Conservation (phyloP, 2,888 invertebrate genomes). For the Dynastes tityus region DNA sequence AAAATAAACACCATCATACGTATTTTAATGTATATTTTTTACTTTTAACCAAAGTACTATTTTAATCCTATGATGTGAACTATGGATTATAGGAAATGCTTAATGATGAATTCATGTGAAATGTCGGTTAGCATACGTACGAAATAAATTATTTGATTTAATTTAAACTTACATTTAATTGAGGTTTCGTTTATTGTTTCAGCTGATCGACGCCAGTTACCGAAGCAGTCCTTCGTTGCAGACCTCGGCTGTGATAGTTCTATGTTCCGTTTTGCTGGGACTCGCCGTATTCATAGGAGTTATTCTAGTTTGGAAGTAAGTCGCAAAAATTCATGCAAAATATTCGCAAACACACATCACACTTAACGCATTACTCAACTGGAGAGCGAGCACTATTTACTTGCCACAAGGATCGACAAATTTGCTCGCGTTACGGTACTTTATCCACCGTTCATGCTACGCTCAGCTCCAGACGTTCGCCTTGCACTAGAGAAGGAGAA, state of each 20-base stretch:
- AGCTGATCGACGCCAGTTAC: conserved; percentile 92
- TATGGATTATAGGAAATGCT: too few relatives aligned
- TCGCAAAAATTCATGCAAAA: conserved; percentile 4
- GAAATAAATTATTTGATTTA: too few relatives aligned
- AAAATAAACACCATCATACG: too few relatives aligned
- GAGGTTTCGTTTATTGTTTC: conserved; percentile 71
- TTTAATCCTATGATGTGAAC: too few relatives aligned
- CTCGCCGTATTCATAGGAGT: conserved; percentile 86
- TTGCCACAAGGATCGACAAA: background rate
- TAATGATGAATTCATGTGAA: too few relatives aligned
- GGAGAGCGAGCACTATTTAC: conserved; percentile 1
- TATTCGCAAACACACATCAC: conserved; percentile 4
- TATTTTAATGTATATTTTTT: too few relatives aligned
- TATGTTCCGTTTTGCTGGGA: conserved; percentile 85
- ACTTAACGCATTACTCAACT: conserved; percentile 3
- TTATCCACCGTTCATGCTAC: background rate
- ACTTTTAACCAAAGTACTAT: too few relatives aligned
- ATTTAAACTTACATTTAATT: background rate
- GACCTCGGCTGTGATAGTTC: conserved; percentile 88
- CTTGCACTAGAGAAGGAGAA: background rate
- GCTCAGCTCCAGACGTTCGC: background rate
- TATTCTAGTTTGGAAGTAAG: conserved; percentile 92
- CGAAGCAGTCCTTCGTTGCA: conserved; percentile 88
- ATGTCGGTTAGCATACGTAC: too few relatives aligned
- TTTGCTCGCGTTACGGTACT: background rate